A percentile compares a stretch with the other conserved stretches of the same genome.
phyloP scores from a whole-genome alignment of 2,113 vertebrate genomes.

The Otis tarda region DNA sequence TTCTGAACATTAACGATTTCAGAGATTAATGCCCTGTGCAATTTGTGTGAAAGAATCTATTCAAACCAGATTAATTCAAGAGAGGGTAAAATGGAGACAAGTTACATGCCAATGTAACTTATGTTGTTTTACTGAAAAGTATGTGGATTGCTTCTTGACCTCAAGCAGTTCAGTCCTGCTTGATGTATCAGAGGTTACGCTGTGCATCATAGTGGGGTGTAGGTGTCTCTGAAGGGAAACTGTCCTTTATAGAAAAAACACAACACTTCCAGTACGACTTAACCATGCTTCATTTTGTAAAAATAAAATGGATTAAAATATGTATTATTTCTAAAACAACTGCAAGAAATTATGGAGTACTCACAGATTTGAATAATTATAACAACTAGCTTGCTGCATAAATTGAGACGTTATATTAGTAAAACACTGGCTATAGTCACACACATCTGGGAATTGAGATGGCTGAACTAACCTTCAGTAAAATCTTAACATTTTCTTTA shows the following conservation, averaged over 20 bases:
- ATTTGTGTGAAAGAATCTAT: neutral
- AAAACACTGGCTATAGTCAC: neutral
- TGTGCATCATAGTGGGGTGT: accelerated
- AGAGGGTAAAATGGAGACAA: neutral
- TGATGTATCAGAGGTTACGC: neutral
- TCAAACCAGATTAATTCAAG: neutral
- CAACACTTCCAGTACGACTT: neutral
- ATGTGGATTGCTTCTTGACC: neutral
- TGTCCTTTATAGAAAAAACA: neutral
- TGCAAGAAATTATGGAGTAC: neutral
- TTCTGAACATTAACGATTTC: neutral
- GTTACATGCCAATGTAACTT: neutral
- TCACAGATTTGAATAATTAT: neutral
- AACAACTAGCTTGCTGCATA: neutral
- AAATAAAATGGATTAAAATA: neutral
- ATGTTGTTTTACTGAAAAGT: neutral
- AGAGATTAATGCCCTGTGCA: neutral
- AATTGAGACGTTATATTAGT: neutral
- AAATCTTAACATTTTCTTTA: neutral
- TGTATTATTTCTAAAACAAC: neutral
- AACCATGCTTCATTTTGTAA: neutral
- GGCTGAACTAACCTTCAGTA: neutral
- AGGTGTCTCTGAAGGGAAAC: neutral
- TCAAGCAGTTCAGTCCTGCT: neutral
- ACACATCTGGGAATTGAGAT: neutral